Evolutionary conservation across 1,140 invertebrate genomes (phyloP).

Genomic region (Heliconius melpomene): DNA sequence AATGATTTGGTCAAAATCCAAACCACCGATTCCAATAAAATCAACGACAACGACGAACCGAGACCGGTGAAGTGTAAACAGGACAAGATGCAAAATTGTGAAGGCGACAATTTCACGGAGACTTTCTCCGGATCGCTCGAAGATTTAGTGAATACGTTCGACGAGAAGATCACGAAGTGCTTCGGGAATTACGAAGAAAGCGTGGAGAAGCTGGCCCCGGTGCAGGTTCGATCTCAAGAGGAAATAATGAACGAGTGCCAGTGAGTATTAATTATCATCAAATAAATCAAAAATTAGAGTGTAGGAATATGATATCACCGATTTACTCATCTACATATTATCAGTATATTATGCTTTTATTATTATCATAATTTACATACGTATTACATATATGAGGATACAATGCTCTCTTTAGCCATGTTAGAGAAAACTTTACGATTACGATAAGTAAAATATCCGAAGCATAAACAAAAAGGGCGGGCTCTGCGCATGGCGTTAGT

Average conservation of each 20-base stretch:
- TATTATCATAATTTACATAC: background rate
- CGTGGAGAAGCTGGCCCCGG: constrained; percentile 97
- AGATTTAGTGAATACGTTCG: constrained; percentile 99
- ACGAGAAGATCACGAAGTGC: constrained; percentile 99
- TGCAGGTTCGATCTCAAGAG: constrained; percentile 98
- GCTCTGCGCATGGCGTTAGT: constrained; percentile 71
- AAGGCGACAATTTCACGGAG: constrained; percentile 90
- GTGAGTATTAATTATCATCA: constrained; percentile 87
- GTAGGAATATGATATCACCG: constrained; percentile 51
- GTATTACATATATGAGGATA: background rate
- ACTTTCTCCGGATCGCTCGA: constrained; percentile 97
- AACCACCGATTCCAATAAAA: constrained; percentile 79
- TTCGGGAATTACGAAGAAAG: constrained; percentile 98
- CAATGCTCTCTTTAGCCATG: background rate
- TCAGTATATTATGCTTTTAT: background rate
- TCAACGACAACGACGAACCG: constrained; percentile 79
- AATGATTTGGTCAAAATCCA: constrained; percentile 76
- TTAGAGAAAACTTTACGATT: background rate
- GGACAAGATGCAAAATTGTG: constrained; percentile 80
- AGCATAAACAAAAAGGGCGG: constrained; percentile 73
- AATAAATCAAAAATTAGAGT: constrained; percentile 38
- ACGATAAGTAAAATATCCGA: constrained; percentile 30
- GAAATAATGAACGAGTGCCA: constrained; percentile 99
- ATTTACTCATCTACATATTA: constrained; percentile 34
- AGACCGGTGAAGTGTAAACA: constrained; percentile 77